These are phyloP conservation scores for Elaeidobius kamerunicus DNA, from an alignment of 2,888 invertebrate genomes.

Conservation along the genomic window DNA sequence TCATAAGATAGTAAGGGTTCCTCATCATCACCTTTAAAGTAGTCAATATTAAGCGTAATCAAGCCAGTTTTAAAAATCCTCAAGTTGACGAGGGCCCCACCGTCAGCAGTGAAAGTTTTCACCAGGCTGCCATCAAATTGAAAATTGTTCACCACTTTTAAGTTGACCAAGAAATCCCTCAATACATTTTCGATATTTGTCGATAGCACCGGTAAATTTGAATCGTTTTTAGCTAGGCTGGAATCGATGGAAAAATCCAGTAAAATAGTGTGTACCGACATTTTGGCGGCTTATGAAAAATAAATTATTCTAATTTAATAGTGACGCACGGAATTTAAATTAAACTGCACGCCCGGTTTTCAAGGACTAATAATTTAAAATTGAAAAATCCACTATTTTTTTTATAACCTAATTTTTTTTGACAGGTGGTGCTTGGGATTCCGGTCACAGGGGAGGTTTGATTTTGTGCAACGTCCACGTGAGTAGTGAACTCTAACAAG, in stretches of 20 bases:
- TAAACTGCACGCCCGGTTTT: background rate
- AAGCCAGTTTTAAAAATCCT: conserved; percentile 73
- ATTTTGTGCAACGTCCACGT: too few relatives aligned
- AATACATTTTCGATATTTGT: conserved; percentile 67
- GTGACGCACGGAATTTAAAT: background rate
- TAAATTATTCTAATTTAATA: too few relatives aligned
- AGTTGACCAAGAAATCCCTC: conserved; percentile 67
- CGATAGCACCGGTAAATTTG: conserved; percentile 63
- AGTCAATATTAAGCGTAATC: conserved; percentile 79
- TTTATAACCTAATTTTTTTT: too few relatives aligned
- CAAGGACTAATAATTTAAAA: background rate
- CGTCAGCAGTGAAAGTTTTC: conserved; percentile 67
- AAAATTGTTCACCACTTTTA: conserved; percentile 66
- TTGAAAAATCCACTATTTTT: too few relatives aligned
- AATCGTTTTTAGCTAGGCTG: conserved; percentile 61
- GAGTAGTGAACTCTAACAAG: too few relatives aligned
- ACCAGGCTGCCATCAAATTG: conserved; percentile 68
- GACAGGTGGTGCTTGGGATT: too few relatives aligned
- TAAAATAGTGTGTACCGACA: conserved; percentile 78
- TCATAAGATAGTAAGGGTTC: conserved; percentile 71
- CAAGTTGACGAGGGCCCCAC: conserved; percentile 66
- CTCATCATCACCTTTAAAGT: conserved; percentile 72
- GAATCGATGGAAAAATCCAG: conserved; percentile 77
- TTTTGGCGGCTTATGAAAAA: too few relatives aligned
- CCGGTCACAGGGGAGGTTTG: too few relatives aligned